phyloP scores from a whole-genome alignment of 2,888 invertebrate genomes.

The Epistrophella euchroma region DNA sequence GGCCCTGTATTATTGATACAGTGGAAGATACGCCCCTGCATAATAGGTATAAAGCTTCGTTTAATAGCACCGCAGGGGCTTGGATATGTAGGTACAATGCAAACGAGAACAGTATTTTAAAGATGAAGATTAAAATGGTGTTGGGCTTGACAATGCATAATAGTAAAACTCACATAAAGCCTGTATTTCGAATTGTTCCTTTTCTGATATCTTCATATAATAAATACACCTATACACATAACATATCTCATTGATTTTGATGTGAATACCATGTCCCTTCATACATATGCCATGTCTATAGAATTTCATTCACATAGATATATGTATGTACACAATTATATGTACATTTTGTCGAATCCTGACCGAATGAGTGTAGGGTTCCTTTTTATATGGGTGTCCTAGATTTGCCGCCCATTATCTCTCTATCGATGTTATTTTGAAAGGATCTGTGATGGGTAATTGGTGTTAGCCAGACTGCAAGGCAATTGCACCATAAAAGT shows the following conservation, averaged over 20 bases:
- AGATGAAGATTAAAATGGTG: slow-evolving; percentile 26
- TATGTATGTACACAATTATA: no score
- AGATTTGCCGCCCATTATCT: slow-evolving; percentile 15
- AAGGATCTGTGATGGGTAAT: slow-evolving; percentile 11
- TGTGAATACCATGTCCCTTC: neutral
- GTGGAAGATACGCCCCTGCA: no score
- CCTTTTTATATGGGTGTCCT: neutral
- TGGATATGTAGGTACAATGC: no score
- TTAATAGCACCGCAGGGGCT: neutral
- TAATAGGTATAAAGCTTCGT: neutral
- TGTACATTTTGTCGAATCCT: slow-evolving; percentile 1
- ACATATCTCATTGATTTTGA: slow-evolving; percentile 10
- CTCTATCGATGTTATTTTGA: slow-evolving; percentile 13
- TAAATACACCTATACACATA: neutral
- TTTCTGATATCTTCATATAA: neutral
- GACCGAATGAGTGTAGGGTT: neutral
- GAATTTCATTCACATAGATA: neutral
- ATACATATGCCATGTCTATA: neutral
- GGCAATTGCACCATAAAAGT: slow-evolving; percentile 23
- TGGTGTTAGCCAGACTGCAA: slow-evolving; percentile 13
- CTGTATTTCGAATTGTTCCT: neutral
- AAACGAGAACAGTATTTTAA: slow-evolving; percentile 22
- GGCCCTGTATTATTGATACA: no score
- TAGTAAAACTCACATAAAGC: neutral
- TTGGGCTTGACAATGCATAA: slow-evolving; percentile 1